Conservation (phyloP, 2,888 invertebrate species). For the Ecliptopera silaceata region DNA sequence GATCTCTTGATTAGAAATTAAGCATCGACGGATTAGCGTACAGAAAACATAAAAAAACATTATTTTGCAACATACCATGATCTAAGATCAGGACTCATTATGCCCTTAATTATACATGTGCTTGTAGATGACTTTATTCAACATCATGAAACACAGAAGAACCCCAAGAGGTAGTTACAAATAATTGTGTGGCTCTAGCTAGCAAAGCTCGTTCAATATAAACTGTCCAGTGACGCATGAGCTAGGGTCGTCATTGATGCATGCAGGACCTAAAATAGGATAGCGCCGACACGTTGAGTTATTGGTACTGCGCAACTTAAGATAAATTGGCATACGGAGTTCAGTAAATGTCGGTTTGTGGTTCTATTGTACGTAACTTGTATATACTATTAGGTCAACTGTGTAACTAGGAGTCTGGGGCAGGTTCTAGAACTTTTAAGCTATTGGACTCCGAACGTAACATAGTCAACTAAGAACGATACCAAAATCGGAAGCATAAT, state of each 20-base stretch:
- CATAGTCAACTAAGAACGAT: not conserved
- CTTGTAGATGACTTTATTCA: not conserved
- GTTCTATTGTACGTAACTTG: constrained; percentile 43
- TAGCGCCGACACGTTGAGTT: constrained; percentile 57
- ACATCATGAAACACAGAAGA: not conserved
- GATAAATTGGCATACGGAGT: constrained; percentile 51
- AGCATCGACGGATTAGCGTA: too few relatives aligned
- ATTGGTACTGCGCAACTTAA: constrained; percentile 51
- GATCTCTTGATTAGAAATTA: too few relatives aligned
- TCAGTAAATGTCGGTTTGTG: constrained; percentile 48
- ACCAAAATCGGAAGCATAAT: not conserved
- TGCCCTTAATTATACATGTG: too few relatives aligned
- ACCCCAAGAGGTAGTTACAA: not conserved
- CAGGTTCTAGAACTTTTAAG: constrained; percentile 1
- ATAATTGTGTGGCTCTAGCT: not conserved
- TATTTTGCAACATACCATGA: too few relatives aligned
- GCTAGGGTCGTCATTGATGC: constrained; percentile 63
- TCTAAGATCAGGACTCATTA: too few relatives aligned
- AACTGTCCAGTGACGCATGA: constrained; percentile 61
- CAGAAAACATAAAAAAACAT: too few relatives aligned
- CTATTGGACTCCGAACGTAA: not conserved
- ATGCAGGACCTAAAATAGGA: constrained; percentile 59
- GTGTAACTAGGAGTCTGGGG: constrained; percentile 9
- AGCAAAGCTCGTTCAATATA: constrained; percentile 54
- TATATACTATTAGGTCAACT: constrained; percentile 13